A percentile compares a stretch with the other conserved stretches of the same genome.
phyloP scores from a whole-genome alignment of 2,113 vertebrate species.

The Pelodiscus sinensis region DNA sequence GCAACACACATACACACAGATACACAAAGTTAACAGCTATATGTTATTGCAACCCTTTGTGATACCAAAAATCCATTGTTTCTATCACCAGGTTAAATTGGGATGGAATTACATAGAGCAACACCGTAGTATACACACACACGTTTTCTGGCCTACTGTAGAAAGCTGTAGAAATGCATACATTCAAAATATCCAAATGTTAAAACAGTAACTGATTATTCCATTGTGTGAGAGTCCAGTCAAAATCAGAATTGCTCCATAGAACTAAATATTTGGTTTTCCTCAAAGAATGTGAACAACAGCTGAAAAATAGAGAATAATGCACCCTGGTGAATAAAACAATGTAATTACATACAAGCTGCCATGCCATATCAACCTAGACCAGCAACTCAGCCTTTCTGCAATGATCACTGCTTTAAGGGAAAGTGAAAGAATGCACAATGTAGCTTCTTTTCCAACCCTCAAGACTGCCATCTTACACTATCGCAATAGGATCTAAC shows the following conservation, averaged over 20 bases:
- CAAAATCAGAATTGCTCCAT: background rate
- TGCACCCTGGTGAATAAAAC: constrained; percentile 65
- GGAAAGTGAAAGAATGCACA: background rate
- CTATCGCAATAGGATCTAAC: background rate
- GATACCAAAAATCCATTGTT: background rate
- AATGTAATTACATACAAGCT: constrained; percentile 68
- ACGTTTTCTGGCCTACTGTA: background rate
- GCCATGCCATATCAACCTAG: constrained; percentile 68
- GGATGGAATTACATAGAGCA: background rate
- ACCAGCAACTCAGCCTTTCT: constrained; percentile 52
- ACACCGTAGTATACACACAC: background rate
- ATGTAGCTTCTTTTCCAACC: background rate
- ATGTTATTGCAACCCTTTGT: background rate
- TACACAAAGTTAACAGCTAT: too few relatives aligned
- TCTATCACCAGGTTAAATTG: background rate
- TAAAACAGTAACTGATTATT: background rate
- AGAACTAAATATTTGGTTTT: constrained; percentile 7
- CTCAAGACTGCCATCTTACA: background rate
- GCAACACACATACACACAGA: background rate
- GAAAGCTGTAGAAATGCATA: background rate
- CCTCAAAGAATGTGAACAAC: constrained; percentile 11
- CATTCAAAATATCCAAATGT: background rate
- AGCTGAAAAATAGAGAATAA: constrained; percentile 69
- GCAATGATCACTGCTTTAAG: constrained; percentile 26
- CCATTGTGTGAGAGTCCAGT: background rate